Evolutionary conservation across 2,888 invertebrate species (phyloP), one percentile per base, ranked within the genome.

Genomic region (Idaea biselata): DNA sequence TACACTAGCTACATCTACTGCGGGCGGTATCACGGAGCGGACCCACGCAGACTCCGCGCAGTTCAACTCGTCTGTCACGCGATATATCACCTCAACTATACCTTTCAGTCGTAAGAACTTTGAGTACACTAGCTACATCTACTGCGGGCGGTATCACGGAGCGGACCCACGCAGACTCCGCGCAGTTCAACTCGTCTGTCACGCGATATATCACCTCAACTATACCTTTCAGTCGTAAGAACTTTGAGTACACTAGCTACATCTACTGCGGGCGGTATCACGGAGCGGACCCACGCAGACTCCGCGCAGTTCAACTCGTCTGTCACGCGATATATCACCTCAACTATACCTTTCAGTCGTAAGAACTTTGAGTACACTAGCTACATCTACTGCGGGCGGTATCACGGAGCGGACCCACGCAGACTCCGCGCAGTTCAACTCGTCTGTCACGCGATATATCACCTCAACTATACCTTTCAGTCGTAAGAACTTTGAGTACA

Each of bases 321-420:
- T n/a, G n/a, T n/a, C n/a, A n/a, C n/a, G n/a, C n/a, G n/a, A n/a
- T n/a, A n/a, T 25, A 25, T 3, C 25, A 5, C 25, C 25, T 3
- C 25, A 3, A 91, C 91, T n/a, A n/a, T n/a, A n/a, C n/a, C 91
- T 89, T 58, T 91, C 90, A 17, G 86, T 82, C 18, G 87, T 89
- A 8, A 92, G 81, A 14, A 86, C 82, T 71, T 90, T 90, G 60
- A 92, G 82, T 2, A 90, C 73, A 55, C 74, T 76, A 18, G 81
- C 78, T 11, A 86, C 82, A 63, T 88, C 84, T 1, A 88, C 82
- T 31, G 86, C 89, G 0, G 87, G 85, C 16, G 86, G 86, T 55
- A 89, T 65, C 3, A 84, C 85, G 0, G 80, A 78, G 1, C 88
- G 86, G 6, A 82, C 81, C 87, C 86, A 88, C 8, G 86, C 84